phyloP scores from a whole-genome alignment of 2,113 vertebrate species.

The Thryonomys swinderianus region DNA sequence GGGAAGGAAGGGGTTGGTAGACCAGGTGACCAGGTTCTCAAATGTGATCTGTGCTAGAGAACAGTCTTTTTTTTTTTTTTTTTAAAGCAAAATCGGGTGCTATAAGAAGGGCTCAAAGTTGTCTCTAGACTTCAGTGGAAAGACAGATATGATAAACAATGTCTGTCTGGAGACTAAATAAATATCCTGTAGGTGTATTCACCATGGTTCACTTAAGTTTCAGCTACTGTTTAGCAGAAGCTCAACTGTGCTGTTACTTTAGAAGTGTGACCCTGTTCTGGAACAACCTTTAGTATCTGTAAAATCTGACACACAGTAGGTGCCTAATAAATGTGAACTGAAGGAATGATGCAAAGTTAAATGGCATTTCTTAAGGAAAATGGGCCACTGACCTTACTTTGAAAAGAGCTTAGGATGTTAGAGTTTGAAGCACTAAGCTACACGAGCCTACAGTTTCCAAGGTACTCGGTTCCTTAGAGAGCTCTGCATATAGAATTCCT shows the following conservation, averaged over 20 bases:
- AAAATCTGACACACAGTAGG: not conserved
- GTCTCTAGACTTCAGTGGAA: not conserved
- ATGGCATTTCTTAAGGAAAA: not conserved
- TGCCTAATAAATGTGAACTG: not conserved
- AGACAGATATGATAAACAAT: not conserved
- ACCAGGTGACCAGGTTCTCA: not conserved
- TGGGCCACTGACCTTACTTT: not conserved
- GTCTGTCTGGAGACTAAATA: not conserved
- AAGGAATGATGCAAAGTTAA: not conserved
- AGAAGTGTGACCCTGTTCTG: not conserved
- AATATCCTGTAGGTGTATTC: not conserved
- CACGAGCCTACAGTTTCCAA: not conserved
- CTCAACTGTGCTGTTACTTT: not conserved
- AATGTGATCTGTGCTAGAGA: not conserved
- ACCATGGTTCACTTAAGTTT: not conserved
- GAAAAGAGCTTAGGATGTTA: not conserved
- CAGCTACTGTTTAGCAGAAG: not conserved
- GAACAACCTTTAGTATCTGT: not conserved
- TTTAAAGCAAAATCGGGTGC: not conserved
- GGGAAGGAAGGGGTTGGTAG: not conserved
- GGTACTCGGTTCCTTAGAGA: not conserved
- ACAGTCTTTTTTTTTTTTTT: not conserved
- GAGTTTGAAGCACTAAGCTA: not conserved
- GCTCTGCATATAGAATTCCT: not conserved
- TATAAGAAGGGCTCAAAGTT: not conserved